Evolutionary conservation across 2,797 vertebrate genomes (phyloP), one percentile per base, ranked within the genome.

Genomic region (Anguilla pacifica): DNA sequence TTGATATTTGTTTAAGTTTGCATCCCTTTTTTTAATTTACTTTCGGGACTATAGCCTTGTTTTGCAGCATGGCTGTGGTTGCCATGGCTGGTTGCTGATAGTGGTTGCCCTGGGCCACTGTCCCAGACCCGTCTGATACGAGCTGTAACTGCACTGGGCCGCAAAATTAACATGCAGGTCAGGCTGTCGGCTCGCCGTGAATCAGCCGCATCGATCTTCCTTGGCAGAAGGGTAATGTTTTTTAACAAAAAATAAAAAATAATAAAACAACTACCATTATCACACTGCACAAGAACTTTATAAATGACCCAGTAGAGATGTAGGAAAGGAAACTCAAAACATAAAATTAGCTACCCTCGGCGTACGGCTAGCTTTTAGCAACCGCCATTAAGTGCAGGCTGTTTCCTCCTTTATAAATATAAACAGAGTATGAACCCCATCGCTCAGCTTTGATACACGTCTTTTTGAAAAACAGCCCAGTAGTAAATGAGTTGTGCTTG

Each of bases 141-240:
- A 92, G 90, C 88, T 88, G 88, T 91, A 92, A 89, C 88, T 88
- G 88, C 89, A 88, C 90, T 90, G 57, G 90, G 90, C 89, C 86
- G 70, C 51, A 90, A 61, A 88, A 67, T 70, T 86, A 61, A 90
- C 87, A 87, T 84, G 86, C 87, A 88, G 90, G 89, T 92, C 88
- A 86, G 43, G 70, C 85, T 25, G 83, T 53, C 28, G 61, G 64
- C 61, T 55, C 61, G 53, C 64, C 17, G 55, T 85, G 79, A 72
- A 87, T 57, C 64, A 84, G 51, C 59, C 57, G 0, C 53, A 84
- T 84, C 72, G 81, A 87, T 87, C 86, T 55, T 49, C 59, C 1
- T 22, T 49, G 35, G 74, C 81, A 70, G 79, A 70, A 28, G 59
- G 28, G 86, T 39, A 43, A 70, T 46, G 57, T 9, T 61, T 82